phyloP scores from a whole-genome alignment of 2,797 vertebrate genomes.

The Glyptemys insculpta region DNA sequence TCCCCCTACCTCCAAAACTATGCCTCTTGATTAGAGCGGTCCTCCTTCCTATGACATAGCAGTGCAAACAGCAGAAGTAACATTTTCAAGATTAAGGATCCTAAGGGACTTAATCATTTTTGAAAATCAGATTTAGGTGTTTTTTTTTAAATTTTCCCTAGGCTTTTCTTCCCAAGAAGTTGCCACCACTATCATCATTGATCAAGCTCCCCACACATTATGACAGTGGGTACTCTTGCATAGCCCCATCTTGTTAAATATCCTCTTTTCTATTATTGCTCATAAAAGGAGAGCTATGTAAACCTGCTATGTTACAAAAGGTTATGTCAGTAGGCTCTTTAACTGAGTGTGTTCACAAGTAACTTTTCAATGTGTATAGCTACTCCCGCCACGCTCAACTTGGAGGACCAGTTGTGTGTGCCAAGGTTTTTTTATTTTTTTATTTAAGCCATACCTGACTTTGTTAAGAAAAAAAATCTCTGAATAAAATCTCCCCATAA shows the following conservation, averaged over 20 bases:
- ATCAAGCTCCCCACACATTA: neutral
- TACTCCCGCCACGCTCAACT: neutral
- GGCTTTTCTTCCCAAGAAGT: rapidly evolving
- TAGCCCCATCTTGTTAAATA: neutral
- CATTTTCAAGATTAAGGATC: neutral
- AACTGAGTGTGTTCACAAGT: neutral
- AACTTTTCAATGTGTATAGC: neutral
- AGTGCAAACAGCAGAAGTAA: neutral
- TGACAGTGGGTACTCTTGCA: neutral
- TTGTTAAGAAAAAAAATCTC: neutral
- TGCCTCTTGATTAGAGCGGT: neutral
- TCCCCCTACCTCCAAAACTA: neutral
- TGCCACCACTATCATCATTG: neutral
- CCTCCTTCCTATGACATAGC: rapidly evolving
- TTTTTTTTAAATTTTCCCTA: neutral
- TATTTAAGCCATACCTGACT: neutral
- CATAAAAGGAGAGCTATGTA: neutral
- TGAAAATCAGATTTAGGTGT: neutral
- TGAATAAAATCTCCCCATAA: neutral
- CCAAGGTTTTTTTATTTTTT: neutral
- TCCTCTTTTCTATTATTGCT: neutral
- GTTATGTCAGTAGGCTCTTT: neutral
- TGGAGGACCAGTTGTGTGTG: neutral
- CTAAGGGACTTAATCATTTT: neutral
- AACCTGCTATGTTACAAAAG: neutral